phyloP scores from a whole-genome alignment of 2,113 vertebrate genomes.

The Microcebus ravelobensis region DNA sequence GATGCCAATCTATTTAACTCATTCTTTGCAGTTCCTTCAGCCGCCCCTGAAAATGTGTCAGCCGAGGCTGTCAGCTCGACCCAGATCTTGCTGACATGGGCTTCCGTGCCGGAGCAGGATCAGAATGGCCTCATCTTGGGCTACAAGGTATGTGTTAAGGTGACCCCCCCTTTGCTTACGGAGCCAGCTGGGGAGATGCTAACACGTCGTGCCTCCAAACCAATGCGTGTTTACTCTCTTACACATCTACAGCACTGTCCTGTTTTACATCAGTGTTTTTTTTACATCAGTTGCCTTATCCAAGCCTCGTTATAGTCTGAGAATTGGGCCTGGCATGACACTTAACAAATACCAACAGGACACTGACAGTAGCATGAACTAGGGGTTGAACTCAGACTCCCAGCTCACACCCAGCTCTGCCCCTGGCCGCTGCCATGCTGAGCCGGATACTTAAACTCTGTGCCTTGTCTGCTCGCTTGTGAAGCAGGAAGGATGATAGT shows the following conservation, averaged over 20 bases:
- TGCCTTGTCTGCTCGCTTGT: not conserved
- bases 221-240: accelerated
- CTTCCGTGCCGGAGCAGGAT: constrained; percentile 88
- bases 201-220: accelerated
- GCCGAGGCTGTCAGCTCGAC: constrained; percentile 95
- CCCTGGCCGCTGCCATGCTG: too few relatives aligned
- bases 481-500: accelerated
- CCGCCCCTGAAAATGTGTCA: constrained; percentile 92
- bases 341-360: accelerated
- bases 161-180: not conserved
- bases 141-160: constrained; percentile 90
- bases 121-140: constrained; percentile 95
- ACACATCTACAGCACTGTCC: not conserved
- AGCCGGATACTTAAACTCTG: not conserved
- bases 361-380: not conserved
- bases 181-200: accelerated
- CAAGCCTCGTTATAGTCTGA: not conserved
- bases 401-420: not conserved
- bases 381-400: not conserved
- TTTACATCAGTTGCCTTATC: accelerated
- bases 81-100: constrained; percentile 94
- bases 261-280: too few relatives aligned
- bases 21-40: constrained; percentile 90
- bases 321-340: accelerated
- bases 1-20: not conserved